Evolutionary conservation across 2,888 invertebrate genomes (phyloP).

Genomic region (Eumerus sabulonum): DNA sequence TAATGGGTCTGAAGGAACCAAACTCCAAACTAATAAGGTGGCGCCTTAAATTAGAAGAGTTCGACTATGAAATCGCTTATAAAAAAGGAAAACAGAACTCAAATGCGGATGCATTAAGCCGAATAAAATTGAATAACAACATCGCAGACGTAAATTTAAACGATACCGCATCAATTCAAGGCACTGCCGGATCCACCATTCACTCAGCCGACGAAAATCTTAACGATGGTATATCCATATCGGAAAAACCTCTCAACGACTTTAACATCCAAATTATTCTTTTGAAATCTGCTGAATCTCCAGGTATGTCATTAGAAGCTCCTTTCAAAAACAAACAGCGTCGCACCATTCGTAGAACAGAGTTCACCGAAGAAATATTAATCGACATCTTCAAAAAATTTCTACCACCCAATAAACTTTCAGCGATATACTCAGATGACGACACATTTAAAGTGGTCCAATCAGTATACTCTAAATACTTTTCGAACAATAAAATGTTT

Average conservation of each 20-base stretch:
- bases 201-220: conserved; percentile 1
- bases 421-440: conserved; percentile 2
- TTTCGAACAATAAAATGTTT: conserved; percentile 3
- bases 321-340: conserved; percentile 8
- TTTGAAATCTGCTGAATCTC: neutral
- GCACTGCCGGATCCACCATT: neutral
- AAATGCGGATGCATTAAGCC: conserved; percentile 1
- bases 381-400: conserved; percentile 4
- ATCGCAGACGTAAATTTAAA: neutral
- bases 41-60: no score
- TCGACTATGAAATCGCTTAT: neutral
- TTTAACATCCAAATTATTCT: neutral
- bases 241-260: conserved; percentile 1
- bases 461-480: conserved; percentile 2
- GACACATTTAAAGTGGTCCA: conserved; percentile 4
- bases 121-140: neutral
- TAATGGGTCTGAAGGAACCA: conserved; percentile 1
- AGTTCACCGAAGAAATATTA: neutral
- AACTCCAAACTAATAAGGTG: neutral
- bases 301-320: neutral
- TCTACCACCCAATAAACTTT: neutral
- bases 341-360: neutral
- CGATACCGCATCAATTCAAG: neutral
- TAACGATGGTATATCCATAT: conserved; percentile 7
- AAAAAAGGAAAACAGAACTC: neutral